Evolutionary conservation across 53 echinoderm and acorn worm genomes (phyloP).

Genomic region (Apostichopus leukothele): DNA sequence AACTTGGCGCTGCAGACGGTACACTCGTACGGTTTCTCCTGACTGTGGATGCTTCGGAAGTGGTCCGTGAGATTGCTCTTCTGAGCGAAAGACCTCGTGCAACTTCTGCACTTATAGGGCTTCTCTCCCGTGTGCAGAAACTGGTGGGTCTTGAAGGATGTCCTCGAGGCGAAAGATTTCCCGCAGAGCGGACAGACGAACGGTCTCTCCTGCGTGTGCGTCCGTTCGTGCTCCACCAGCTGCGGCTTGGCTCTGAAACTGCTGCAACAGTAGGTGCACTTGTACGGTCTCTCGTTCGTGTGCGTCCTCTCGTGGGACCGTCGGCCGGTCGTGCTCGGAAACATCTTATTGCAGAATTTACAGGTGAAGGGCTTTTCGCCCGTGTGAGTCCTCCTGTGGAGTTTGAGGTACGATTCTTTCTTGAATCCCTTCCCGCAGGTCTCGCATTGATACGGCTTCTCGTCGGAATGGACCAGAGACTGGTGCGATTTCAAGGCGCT

Average conservation of each 20-base stretch:
- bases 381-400: slow-evolving; percentile 23
- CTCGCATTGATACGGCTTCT: background rate
- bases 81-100: slow-evolving; percentile 15
- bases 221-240: slow-evolving; percentile 45
- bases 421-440: slow-evolving; percentile 19
- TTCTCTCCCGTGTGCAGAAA: slow-evolving; percentile 65
- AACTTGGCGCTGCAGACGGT: slow-evolving; percentile 3
- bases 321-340: slow-evolving; percentile 15
- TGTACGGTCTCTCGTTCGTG: slow-evolving; percentile 33
- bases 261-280: background rate
- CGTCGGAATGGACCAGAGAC: slow-evolving; percentile 33
- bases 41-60: slow-evolving; percentile 20
- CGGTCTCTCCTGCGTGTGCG: slow-evolving; percentile 69
- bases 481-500: slow-evolving; percentile 31
- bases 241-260: slow-evolving; percentile 19
- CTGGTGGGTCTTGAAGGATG: slow-evolving; percentile 69
- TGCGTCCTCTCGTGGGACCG: slow-evolving; percentile 37
- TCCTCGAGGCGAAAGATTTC: slow-evolving; percentile 65
- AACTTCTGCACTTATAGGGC: slow-evolving; percentile 5
- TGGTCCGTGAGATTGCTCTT: slow-evolving; percentile 18
- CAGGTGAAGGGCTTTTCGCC: slow-evolving; percentile 27
- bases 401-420: slow-evolving; percentile 31
- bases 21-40: slow-evolving; percentile 30
- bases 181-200: slow-evolving; percentile 66
- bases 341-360: slow-evolving; percentile 19